Percentiles rank a stretch among this genome's conserved stretches.
Evolutionary conservation across 2,888 invertebrate species (phyloP).

Genomic region (Nomada goodeniana): DNA sequence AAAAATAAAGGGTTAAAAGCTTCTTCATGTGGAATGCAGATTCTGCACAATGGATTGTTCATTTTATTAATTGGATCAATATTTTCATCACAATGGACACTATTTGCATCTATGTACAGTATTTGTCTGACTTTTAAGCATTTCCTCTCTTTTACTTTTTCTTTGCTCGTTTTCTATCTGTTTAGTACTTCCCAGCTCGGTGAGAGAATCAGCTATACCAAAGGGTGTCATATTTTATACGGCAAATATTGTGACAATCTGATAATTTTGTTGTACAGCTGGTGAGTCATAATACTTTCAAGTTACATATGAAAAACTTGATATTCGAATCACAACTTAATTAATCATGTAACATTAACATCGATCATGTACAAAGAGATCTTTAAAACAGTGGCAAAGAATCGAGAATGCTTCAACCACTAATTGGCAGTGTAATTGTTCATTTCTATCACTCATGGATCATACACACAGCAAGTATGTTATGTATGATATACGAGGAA

Average conservation of each 20-base stretch:
- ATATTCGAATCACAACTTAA: slow-evolving; percentile 10
- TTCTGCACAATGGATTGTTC: slow-evolving; percentile 27
- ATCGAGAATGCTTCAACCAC: neutral
- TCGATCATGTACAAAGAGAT: slow-evolving; percentile 25
- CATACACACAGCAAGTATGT: neutral
- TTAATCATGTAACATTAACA: slow-evolving; percentile 22
- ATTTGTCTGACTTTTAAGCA: neutral
- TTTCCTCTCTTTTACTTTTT: neutral
- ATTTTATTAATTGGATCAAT: slow-evolving; percentile 21
- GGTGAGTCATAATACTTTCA: slow-evolving; percentile 12
- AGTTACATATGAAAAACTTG: slow-evolving; percentile 5
- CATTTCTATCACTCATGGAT: neutral
- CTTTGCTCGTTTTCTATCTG: neutral
- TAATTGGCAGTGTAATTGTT: slow-evolving; percentile 48
- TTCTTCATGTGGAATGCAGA: slow-evolving; percentile 40
- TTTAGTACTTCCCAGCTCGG: too few species aligned
- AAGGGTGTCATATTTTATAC: neutral
- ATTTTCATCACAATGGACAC: slow-evolving; percentile 31
- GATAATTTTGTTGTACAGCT: neutral
- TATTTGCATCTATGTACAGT: slow-evolving; percentile 46
- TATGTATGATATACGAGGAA: neutral
- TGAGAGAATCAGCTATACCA: neutral
- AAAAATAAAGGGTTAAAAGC: slow-evolving; percentile 27
- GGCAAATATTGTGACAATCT: neutral
- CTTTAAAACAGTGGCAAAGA: slow-evolving; percentile 23